Percentiles rank a stretch among this genome's conserved stretches.
These are phyloP conservation scores for Argynnis bischoffii DNA, from an alignment of 2,888 invertebrate species.

Conservation along the genomic window DNA sequence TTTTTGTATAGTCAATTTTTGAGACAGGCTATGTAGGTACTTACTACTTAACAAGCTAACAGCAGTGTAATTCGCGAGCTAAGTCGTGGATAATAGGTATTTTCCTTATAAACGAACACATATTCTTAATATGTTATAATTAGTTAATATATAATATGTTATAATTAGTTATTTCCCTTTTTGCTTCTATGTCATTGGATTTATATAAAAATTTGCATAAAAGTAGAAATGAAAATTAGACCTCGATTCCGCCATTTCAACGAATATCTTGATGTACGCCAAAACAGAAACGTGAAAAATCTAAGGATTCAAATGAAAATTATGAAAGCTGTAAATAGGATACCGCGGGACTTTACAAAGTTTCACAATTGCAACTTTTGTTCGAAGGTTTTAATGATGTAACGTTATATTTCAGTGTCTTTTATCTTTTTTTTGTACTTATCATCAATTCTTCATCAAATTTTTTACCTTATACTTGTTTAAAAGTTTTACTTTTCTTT, in stretches of 20 bases:
- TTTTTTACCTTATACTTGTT: not conserved
- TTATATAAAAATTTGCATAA: not conserved
- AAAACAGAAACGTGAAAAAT: not conserved
- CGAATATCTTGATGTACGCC: not conserved
- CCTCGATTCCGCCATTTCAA: not conserved
- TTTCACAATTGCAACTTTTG: conserved; percentile 7
- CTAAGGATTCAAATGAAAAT: conserved; percentile 8
- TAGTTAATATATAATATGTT: no score
- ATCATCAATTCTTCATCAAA: not conserved
- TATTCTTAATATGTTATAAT: no score
- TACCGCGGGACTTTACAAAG: not conserved
- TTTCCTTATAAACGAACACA: no score
- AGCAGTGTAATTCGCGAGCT: no score
- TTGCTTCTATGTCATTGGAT: not conserved
- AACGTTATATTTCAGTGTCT: conserved; percentile 10
- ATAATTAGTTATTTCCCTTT: no score
- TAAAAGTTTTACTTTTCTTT: no score
- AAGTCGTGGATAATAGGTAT: no score
- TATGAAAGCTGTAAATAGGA: not conserved
- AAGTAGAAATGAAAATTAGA: not conserved
- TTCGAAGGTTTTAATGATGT: conserved; percentile 16
- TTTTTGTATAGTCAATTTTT: no score
- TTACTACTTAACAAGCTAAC: no score
- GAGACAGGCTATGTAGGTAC: no score
- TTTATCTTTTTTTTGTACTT: not conserved